Evolutionary conservation across 2,113 vertebrate species (phyloP).

Genomic region (Gorsachius goisagi): DNA sequence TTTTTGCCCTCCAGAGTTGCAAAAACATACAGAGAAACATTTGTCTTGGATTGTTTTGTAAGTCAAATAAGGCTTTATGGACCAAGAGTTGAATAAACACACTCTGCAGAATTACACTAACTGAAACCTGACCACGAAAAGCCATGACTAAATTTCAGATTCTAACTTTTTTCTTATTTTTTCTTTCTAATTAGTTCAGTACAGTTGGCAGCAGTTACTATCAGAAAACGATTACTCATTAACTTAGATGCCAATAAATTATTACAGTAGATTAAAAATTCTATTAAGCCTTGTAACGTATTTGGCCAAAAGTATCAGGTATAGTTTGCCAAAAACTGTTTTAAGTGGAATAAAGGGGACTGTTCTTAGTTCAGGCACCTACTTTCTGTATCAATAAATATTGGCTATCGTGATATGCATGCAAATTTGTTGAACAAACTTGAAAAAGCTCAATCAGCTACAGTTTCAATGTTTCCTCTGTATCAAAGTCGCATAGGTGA

Average conservation of each 20-base stretch:
- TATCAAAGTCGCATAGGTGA: neutral
- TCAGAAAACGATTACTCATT: conserved; percentile 25
- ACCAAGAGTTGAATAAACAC: conserved; percentile 51
- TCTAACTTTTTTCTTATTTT: neutral
- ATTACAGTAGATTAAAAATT: conserved; percentile 22
- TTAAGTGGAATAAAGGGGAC: neutral
- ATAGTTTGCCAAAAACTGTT: neutral
- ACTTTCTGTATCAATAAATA: neutral
- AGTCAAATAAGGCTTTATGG: conserved; percentile 56
- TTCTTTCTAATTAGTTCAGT: conserved; percentile 35
- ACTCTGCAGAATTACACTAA: conserved; percentile 2
- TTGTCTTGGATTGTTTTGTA: conserved; percentile 63
- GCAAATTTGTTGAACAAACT: neutral
- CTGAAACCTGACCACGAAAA: conserved; percentile 49
- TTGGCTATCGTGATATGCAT: neutral
- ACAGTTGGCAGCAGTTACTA: conserved; percentile 20
- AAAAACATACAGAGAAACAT: conserved; percentile 61
- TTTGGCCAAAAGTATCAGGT: neutral
- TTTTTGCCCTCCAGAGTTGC: conserved; percentile 36
- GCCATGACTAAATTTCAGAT: conserved; percentile 24
- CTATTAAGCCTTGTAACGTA: neutral
- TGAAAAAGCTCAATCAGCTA: neutral
- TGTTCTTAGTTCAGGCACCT: neutral
- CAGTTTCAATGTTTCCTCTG: neutral
- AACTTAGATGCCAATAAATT: conserved; percentile 23